Evolutionary conservation across 1,140 invertebrate species (phyloP), one percentile per base, ranked within the genome.

Genomic region (Patella vulgata): DNA sequence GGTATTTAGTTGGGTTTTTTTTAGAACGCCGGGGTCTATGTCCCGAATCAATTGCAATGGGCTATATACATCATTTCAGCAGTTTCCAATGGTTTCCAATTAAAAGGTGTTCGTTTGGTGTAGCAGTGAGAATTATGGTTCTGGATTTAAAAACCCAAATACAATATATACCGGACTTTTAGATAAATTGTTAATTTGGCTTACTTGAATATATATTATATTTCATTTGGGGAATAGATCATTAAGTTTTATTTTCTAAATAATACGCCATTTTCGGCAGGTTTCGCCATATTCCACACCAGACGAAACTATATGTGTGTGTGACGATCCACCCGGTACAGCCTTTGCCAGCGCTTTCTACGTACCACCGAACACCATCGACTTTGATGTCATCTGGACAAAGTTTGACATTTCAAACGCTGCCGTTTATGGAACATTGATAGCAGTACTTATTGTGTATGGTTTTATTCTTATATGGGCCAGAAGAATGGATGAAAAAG

Each of bases 361-460:
- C 56, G 82, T 86, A 1, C 75, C 81, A 50, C 86, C 86, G 3
- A 88, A 87, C 64, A 83, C 85, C 11, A 86, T 88, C 5, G 85
- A 88, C 71, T 88, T 88, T 66, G 71, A 60, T 6, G 86, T 87
- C 43, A 85, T 87, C 1, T 87, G 87, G 70, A 59, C 64, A 23
- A 73, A 76, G 53, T 81, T 82, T 54, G 56, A 59, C 57, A 11
- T 70, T 68, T 57, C 59, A 75, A 19, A 80, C 54, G 74, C 80
- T n/a, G 71, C 77, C 1, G 79, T 83, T 1, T 73, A 80, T 43
- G 66, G 54, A 2, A 85, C 82, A 4, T 78, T 88, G 14, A 83
- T 86, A 55, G 64, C 81, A n/a, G 77, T 86, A 6, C 40, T 86
- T 19, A 51, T 74, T 3, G 47, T 86, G 8, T 87, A 86, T 59